These are phyloP conservation scores for Heterocephalus glaber DNA, from an alignment of 2,113 vertebrate species.

Conservation along the genomic window DNA sequence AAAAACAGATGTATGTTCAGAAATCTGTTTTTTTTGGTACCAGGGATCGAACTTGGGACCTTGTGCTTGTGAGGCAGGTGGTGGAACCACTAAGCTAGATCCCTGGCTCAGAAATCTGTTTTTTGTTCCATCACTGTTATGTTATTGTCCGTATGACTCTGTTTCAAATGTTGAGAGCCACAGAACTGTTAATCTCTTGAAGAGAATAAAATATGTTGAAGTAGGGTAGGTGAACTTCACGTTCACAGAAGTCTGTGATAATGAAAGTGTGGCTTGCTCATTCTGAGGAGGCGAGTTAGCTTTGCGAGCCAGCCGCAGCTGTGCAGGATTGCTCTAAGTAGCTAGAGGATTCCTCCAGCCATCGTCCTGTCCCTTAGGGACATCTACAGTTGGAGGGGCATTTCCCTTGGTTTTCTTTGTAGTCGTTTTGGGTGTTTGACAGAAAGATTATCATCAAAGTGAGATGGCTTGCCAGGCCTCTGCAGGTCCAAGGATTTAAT, in stretches of 20 bases:
- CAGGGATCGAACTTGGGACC: too few species aligned
- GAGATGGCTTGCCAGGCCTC: not conserved
- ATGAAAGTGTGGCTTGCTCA: not conserved
- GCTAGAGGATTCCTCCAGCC: not conserved
- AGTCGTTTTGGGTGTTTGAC: not conserved
- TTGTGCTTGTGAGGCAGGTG: too few species aligned
- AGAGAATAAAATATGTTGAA: constrained; percentile 1
- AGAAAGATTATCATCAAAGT: not conserved
- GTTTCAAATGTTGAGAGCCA: not conserved
- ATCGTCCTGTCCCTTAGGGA: not conserved
- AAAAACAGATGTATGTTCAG: not conserved
- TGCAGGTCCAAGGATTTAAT: not conserved
- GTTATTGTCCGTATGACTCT: not conserved
- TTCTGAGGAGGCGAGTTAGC: not conserved
- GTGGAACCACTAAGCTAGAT: too few species aligned
- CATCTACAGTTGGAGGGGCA: not conserved
- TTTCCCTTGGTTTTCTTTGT: not conserved
- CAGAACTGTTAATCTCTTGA: not conserved
- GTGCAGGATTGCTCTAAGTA: not conserved
- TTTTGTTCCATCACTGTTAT: not conserved
- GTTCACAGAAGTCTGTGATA: not conserved
- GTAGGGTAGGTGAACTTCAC: not conserved
- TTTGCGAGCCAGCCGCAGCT: not conserved
- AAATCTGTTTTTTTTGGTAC: not conserved
- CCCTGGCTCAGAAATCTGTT: not conserved